Base-by-base conservation (phyloP, 2,797 vertebrate genomes). In the Parauchenoglanis ngamensis region DNA sequence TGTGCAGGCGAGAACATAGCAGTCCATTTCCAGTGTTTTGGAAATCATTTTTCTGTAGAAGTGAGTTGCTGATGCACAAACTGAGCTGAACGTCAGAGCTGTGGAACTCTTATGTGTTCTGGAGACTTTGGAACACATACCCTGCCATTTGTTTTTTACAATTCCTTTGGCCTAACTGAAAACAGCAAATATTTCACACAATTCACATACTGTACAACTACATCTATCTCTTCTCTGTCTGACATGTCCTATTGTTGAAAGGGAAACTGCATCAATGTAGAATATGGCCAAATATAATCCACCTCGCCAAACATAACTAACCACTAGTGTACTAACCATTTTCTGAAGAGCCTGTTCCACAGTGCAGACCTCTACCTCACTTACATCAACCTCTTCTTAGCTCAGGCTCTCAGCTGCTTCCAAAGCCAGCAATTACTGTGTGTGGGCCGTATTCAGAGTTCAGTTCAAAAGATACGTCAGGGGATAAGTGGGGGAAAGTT, bases 221-320 rank as follows among this genome's bases (percentile, higher is more conserved):
- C 31, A 90, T 75, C 88, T 86, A 82, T 61, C 75, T 90, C 76
- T 49, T 76, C 56, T 52, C 3, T 67, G 82, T 54, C 68, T 59
- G 40, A 73, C 17, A 72, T 63, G 46, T 76, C 57, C 67, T 15
- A 84, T 67, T 68, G n/a, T n/a, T 46, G 49, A 73, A 46, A 63
- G 52, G 57, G n/a, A 28, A 76, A 56, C n/a, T 72, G 25, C 65
- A 49, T 84, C 46, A 46, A 73, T 82, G 80, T 13, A 83, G 28
- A 65, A 89, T 86, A 87, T 86, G 87, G 83, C 67, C 84, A 87
- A 89, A 88, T 87, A 90, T 75, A 61, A 87, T 68, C 81, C 70
- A 78, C 75, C 54, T 10, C 57, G 70, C 87, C 40, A 81, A 70
- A 70, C 86, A 78, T 19, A 49, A 31, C 23, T 67, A 88, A 84